Conservation (phyloP, 2,797 vertebrate genomes). For the Myotis vivesi region DNA sequence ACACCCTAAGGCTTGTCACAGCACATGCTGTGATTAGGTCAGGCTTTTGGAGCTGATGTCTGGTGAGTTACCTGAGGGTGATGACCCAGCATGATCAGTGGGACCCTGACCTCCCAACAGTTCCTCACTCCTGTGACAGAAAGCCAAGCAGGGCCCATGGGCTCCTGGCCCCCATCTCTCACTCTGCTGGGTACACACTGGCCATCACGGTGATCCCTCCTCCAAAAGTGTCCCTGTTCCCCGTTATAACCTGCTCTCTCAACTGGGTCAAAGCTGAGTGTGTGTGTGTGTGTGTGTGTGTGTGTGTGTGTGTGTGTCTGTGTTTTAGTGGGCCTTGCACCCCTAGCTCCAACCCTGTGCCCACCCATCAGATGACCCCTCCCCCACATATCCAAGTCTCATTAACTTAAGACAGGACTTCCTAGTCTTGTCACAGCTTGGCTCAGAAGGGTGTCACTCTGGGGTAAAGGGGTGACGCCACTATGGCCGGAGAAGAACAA, state of each 20-base stretch:
- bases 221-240: background rate
- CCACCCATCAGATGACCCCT: background rate
- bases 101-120: rapidly evolving
- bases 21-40: background rate
- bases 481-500: rapidly evolving
- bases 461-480: rapidly evolving
- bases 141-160: background rate
- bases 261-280: background rate
- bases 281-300: background rate
- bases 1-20: background rate
- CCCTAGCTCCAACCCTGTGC: background rate
- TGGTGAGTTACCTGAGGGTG: background rate
- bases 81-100: background rate
- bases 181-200: rapidly evolving
- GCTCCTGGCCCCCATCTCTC: no score
- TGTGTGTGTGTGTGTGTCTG: background rate
- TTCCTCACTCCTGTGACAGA: background rate
- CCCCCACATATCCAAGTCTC: background rate
- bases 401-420: background rate
- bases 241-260: background rate
- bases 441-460: background rate
- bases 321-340: background rate
- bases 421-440: background rate
- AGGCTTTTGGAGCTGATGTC: background rate
- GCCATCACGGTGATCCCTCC: background rate